Evolutionary conservation across 2,797 vertebrate species (phyloP).

Genomic region (Melanotaenia trifasciata): DNA sequence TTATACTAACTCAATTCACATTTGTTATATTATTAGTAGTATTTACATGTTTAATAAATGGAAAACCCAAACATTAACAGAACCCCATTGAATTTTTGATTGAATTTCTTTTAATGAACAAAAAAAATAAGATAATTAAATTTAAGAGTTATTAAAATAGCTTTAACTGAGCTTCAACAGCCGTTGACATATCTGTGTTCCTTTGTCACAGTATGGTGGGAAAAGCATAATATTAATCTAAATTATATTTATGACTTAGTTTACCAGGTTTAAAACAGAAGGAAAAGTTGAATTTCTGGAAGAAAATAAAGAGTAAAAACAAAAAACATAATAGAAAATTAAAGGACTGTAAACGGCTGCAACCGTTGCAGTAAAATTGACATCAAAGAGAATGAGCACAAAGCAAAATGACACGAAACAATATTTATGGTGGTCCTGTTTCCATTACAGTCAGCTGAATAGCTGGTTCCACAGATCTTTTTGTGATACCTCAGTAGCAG

Average conservation of each 20-base stretch:
- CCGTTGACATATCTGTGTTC: not conserved
- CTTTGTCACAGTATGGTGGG: not conserved
- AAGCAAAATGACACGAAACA: conserved; percentile 42
- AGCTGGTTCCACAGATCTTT: conserved; percentile 34
- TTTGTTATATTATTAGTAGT: not conserved
- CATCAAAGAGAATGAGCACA: conserved; percentile 50
- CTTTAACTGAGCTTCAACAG: not conserved
- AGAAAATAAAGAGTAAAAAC: not conserved
- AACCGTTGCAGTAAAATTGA: conserved; percentile 30
- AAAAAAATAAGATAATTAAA: not conserved
- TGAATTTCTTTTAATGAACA: not conserved
- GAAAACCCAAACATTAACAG: not conserved
- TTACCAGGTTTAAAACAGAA: not conserved
- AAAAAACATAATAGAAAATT: not conserved
- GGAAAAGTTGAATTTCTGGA: not conserved
- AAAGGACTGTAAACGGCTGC: conserved; percentile 3
- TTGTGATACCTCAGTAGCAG: conserved; percentile 29
- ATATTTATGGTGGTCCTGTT: conserved; percentile 31
- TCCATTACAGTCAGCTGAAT: conserved; percentile 53
- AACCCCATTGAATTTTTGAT: not conserved
- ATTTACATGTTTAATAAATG: not conserved
- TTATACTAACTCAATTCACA: not conserved
- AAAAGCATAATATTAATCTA: not conserved
- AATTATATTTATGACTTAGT: not conserved
- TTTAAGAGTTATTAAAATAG: not conserved